Evolutionary conservation across 2,888 invertebrate species (phyloP), one percentile per base, ranked within the genome.

Genomic region (Antitype chi): DNA sequence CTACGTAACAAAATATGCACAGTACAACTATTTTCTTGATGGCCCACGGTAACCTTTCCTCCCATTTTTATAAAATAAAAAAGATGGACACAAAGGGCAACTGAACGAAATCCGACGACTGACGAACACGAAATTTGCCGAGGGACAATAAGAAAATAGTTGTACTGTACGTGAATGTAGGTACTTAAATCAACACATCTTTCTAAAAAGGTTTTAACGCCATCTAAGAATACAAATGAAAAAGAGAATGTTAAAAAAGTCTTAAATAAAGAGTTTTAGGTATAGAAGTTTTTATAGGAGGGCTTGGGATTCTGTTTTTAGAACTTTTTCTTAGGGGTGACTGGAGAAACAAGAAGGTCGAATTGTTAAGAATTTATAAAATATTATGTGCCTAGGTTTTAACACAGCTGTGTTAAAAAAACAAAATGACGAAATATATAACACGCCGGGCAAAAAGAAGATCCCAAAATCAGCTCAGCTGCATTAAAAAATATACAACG

Each of bases 231-330:
- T 67, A 76, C 38, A 38, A 38, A 2, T 38, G 38, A 38, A 38
- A 38, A 38, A 38, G 3, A 5, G 3, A 38, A 38, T 5, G 38
- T 38, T 5, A 20, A 71, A 72, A 74, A 76, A 47, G 55, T 69
- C 52, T 47, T 70, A 63, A 71, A 43, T 74, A 76, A 76, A 62
- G 43, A 70, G 25, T 67, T 66, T 59, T 69, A 69, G 15, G 28
- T 55, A 57, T 23, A 15, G 4, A 75, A 78, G 85, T 81, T 84
- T 84, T 76, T 81, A 74, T 76, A 74, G 71, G 59, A 71, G 73
- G 55, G 74, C 73, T 74, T 68, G n/a, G 32, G 6, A 38, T 64
- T 71, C 62, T 71, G 59, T 76, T 84, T 83, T 66, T 63, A 75
- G 25, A 60, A 71, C 53, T 85, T 71, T 57, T 64, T 47, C 49